Conservation (phyloP, 2,113 vertebrate species). For the Paracanthobrama guichenoti region DNA sequence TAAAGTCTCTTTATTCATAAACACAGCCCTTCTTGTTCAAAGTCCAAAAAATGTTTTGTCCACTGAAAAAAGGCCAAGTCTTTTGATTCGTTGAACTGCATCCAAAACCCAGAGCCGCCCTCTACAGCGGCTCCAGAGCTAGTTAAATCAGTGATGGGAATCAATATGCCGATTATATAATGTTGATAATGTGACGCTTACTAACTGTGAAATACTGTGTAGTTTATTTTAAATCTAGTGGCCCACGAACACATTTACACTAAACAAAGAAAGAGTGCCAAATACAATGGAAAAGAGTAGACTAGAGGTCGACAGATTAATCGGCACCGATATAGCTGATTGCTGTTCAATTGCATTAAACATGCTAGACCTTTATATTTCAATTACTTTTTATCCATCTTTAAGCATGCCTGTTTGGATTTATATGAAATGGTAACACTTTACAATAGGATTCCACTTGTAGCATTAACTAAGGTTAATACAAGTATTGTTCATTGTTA, state of each 20-base stretch:
- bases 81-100: conserved; percentile 17
- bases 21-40: neutral
- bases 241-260: neutral
- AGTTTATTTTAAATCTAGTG: neutral
- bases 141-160: neutral
- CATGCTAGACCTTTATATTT: no score
- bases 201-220: neutral
- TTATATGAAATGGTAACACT: no score
- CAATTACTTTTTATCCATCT: no score
- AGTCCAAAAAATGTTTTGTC: conserved; percentile 29
- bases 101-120: conserved; percentile 1
- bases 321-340: no score
- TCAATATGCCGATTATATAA: conserved; percentile 6
- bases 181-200: neutral
- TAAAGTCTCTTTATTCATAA: neutral
- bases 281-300: neutral
- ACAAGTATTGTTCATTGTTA: no score
- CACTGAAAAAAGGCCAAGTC: neutral
- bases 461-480: no score
- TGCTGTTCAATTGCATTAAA: no score
- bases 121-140: neutral
- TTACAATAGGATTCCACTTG: no score
- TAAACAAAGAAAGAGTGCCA: neutral
- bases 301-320: no score
- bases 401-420: no score